Evolutionary conservation across 1,140 invertebrate genomes (phyloP), one percentile per base, ranked within the genome.

Genomic region (Brachionus plicatilis): DNA sequence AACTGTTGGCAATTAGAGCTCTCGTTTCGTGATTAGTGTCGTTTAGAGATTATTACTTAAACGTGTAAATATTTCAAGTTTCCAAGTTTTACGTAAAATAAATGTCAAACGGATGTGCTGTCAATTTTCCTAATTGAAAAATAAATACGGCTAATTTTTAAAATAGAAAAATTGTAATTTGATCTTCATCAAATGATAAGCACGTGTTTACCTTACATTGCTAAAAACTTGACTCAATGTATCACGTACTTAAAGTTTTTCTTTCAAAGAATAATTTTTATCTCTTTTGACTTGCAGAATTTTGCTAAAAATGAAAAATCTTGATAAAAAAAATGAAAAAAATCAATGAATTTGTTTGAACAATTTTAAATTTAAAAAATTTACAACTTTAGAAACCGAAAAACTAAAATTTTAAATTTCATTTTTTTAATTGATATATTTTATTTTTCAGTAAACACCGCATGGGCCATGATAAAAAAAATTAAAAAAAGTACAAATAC

Each of bases 1-100:
- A 72, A 72, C 66, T 68, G 53, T 60, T 60, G 20, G 53, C 33
- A 37, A 68, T 68, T 68, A 68, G 66, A 14, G 27, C 33, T 33
- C 33, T 68, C 27, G 12, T 68, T 68, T 33, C 66, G 66, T 68
- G 66, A 68, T 68, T 68, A 12, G 33, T 68, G 66, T 68, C 66
- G 33, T 33, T 33, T 68, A 33, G 3, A n/a, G 33, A 68, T 68
- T 33, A 33, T 68, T 41, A 72, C 41, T 72, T 72, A 20, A 72
- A 72, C 68, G 68, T 72, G 68, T 72, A 72, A 72, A 72, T 72
- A 72, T 72, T 72, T 72, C 68, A 72, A 72, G 68, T 5, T 9
- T 68, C 14, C 11, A n/a, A 33, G 33, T 68, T 43, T 72, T 72
- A 43, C 33, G 33, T 37, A 43, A 72, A 70, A n/a, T 72, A 9